These are phyloP conservation scores for Chunga burmeisteri DNA, from an alignment of 2,113 vertebrate genomes.

Conservation along the genomic window DNA sequence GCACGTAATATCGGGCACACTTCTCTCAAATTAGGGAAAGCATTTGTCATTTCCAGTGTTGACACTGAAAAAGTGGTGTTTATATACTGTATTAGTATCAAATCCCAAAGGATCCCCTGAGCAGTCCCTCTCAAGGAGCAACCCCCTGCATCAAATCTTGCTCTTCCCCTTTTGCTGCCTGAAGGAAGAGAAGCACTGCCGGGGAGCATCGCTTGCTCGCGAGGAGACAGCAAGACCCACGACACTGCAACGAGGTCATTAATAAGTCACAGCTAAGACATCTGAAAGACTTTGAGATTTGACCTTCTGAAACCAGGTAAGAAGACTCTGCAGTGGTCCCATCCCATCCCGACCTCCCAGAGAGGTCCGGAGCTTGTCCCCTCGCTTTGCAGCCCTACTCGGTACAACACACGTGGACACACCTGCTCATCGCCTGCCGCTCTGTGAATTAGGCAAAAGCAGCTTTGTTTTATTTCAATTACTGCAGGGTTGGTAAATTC, in stretches of 20 bases:
- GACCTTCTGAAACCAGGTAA: neutral
- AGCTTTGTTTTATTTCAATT: neutral
- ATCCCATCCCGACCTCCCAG: neutral
- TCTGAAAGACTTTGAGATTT: neutral
- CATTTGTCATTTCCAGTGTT: slow-evolving; percentile 10
- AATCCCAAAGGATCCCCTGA: neutral
- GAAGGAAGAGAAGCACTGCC: accelerated
- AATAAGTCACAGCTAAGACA: accelerated
- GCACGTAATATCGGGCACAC: neutral
- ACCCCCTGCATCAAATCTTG: neutral
- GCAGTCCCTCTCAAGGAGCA: neutral
- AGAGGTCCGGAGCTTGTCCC: accelerated
- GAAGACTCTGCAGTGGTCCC: neutral
- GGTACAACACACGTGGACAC: accelerated
- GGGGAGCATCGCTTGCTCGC: accelerated
- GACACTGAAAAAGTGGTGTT: neutral
- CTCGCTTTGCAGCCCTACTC: accelerated
- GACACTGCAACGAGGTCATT: neutral
- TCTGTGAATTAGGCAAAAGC: neutral
- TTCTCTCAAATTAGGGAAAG: neutral
- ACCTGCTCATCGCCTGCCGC: accelerated
- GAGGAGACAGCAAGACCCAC: neutral
- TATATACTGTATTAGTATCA: neutral
- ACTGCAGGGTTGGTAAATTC: neutral
- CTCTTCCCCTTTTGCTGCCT: neutral